Conservation (phyloP, 2,113 vertebrate species). For the Menura novaehollandiae region DNA sequence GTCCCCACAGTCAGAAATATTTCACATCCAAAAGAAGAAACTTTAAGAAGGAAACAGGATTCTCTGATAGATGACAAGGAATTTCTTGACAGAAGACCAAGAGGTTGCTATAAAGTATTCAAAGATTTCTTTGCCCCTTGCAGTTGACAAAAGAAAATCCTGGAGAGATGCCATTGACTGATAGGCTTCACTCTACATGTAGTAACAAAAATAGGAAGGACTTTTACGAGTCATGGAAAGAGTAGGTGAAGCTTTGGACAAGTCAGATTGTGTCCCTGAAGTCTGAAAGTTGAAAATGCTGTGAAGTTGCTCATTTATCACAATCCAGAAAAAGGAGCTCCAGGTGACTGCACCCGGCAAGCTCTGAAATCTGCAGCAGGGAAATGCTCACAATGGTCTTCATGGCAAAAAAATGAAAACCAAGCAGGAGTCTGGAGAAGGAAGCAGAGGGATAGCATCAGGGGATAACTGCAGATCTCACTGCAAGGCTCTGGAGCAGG, state of each 20-base stretch:
- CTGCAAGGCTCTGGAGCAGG: background rate
- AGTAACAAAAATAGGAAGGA: background rate
- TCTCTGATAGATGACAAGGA: background rate
- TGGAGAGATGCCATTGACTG: background rate
- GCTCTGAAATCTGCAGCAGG: background rate
- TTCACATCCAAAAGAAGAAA: background rate
- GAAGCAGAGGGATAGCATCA: background rate
- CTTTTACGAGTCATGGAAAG: background rate
- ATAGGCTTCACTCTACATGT: background rate
- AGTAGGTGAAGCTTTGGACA: background rate
- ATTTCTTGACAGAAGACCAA: constrained; percentile 5
- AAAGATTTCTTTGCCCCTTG: background rate
- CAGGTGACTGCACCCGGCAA: background rate
- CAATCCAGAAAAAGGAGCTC: background rate
- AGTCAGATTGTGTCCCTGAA: background rate
- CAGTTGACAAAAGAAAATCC: background rate
- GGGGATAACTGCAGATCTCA: background rate
- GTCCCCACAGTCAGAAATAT: background rate
- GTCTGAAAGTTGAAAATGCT: background rate
- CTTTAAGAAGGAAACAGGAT: background rate
- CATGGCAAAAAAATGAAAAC: background rate
- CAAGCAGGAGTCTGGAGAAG: background rate
- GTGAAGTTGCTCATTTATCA: constrained; percentile 7
- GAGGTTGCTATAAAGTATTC: background rate
- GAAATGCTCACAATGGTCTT: background rate